Conservation (phyloP, 2,113 vertebrate genomes). For the Ochotona curzoniae region DNA sequence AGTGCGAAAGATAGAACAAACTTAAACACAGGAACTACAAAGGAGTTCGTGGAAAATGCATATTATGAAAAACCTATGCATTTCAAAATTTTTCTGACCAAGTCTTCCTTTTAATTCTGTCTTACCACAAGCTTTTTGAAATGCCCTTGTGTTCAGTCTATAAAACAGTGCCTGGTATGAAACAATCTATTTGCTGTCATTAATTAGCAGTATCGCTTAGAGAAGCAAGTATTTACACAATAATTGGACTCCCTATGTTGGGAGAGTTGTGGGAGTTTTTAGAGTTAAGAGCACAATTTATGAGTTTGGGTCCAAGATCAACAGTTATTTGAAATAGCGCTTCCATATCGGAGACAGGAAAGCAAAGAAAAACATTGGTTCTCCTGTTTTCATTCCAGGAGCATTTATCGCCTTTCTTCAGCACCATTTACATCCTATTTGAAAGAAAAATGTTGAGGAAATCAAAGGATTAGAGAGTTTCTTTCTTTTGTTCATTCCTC, state of each 20-base stretch:
- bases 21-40: background rate
- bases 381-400: background rate
- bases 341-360: background rate
- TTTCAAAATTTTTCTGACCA: too few relatives aligned
- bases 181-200: background rate
- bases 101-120: too few relatives aligned
- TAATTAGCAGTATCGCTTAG: background rate
- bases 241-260: background rate
- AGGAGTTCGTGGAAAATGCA: too few relatives aligned
- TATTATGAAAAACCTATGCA: too few relatives aligned
- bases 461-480: background rate
- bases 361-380: background rate
- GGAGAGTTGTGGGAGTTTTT: background rate
- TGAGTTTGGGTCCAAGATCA: slow-evolving; percentile 21
- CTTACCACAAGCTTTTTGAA: too few relatives aligned
- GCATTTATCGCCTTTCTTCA: background rate
- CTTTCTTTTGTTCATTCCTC: too few relatives aligned
- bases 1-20: background rate
- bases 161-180: background rate
- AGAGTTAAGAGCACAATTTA: too few relatives aligned
- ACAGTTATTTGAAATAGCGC: background rate
- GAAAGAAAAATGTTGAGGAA: background rate
- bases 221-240: slow-evolving; percentile 4
- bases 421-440: background rate
- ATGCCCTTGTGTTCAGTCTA: background rate